Conservation (phyloP, 1,140 invertebrate genomes). For the Saxidomus purpurata region DNA sequence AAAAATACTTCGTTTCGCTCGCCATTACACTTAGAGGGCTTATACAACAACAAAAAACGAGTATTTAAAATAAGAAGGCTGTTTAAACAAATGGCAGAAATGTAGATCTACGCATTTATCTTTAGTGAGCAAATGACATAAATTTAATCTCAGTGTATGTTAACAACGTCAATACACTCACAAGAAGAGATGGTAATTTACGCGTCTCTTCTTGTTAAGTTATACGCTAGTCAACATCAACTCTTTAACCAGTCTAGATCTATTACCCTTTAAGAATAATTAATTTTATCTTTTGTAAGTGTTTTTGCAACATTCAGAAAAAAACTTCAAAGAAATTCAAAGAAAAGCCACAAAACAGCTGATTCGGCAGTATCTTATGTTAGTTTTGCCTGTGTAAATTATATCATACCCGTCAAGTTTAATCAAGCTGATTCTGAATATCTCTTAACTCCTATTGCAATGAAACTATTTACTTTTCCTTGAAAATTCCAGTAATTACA, state of each 20-base stretch:
- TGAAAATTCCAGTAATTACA: not conserved
- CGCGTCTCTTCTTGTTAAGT: no score
- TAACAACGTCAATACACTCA: no score
- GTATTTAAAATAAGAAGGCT: no score
- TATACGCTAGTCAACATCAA: no score
- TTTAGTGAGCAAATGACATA: no score
- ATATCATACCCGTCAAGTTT: not conserved
- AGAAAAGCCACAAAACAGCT: not conserved
- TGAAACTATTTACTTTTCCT: not conserved
- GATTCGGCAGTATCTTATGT: not conserved
- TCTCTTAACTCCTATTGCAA: not conserved
- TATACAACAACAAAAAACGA: no score
- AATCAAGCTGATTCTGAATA: not conserved
- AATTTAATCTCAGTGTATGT: no score
- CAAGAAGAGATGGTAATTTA: no score
- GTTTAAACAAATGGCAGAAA: no score
- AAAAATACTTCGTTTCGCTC: no score
- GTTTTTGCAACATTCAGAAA: not conserved
- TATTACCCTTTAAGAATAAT: not conserved
- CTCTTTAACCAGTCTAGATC: not conserved
- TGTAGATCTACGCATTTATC: no score
- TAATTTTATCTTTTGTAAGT: not conserved
- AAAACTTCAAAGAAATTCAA: not conserved
- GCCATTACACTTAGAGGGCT: no score
- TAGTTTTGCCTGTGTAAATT: not conserved